A percentile compares a stretch with the other conserved stretches of the same genome.
These are phyloP conservation scores for Lagria hirta DNA, from an alignment of 2,888 invertebrate species.

Conservation along the genomic window DNA sequence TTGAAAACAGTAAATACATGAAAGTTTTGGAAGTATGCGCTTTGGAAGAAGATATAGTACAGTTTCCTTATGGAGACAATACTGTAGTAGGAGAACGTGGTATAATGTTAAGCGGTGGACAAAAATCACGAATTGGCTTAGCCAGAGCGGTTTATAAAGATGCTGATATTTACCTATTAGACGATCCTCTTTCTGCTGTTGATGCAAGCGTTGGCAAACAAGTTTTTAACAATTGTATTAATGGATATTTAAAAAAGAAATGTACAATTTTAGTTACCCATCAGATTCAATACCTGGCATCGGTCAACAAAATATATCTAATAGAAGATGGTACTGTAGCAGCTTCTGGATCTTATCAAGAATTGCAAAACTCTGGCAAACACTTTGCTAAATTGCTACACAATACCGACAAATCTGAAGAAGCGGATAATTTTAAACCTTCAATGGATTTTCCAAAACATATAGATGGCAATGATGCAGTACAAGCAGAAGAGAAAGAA, in stretches of 20 bases:
- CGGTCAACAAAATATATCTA: slow-evolving; percentile 63
- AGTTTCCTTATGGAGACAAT: slow-evolving; percentile 70
- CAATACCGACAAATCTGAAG: slow-evolving; percentile 16
- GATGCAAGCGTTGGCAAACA: slow-evolving; percentile 75
- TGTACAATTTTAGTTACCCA: slow-evolving; percentile 81
- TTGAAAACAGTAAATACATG: slow-evolving; percentile 57
- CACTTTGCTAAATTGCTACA: slow-evolving; percentile 63
- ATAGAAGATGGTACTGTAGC: slow-evolving; percentile 58
- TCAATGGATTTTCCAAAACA: slow-evolving; percentile 25
- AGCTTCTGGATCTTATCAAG: slow-evolving; percentile 66
- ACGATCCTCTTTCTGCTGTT: slow-evolving; percentile 80
- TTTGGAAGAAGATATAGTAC: slow-evolving; percentile 66
- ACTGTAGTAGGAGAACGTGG: slow-evolving; percentile 80
- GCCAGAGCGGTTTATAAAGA: slow-evolving; percentile 76
- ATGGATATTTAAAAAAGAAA: slow-evolving; percentile 58
- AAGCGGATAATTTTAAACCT: slow-evolving; percentile 15
- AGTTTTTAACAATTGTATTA: slow-evolving; percentile 73
- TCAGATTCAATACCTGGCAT: slow-evolving; percentile 74
- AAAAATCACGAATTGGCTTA: slow-evolving; percentile 76
- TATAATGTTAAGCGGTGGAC: slow-evolving; percentile 76
- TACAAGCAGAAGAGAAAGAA: slow-evolving; percentile 56
- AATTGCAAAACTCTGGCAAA: slow-evolving; percentile 67
- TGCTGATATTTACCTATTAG: slow-evolving; percentile 74
- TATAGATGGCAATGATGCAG: slow-evolving; percentile 9
- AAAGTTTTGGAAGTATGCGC: slow-evolving; percentile 64